A percentile compares a stretch with the other conserved stretches of the same genome.
These are phyloP conservation scores for Ephydatia muelleri DNA, from an alignment of 37 sponge, comb jelly and placozoan genomes.

Conservation along the genomic window DNA sequence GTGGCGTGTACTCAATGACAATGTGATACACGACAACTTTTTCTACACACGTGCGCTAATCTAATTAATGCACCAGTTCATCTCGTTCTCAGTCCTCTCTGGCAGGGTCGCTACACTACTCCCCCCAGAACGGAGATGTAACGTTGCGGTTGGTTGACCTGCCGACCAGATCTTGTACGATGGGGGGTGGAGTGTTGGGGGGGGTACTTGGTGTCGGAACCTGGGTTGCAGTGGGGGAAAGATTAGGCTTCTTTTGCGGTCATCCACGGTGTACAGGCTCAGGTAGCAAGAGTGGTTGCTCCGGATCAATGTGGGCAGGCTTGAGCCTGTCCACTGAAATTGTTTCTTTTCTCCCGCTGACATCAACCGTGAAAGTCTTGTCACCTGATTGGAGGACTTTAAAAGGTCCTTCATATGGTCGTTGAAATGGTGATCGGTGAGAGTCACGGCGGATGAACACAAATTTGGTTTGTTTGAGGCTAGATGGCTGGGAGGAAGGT, in stretches of 20 bases:
- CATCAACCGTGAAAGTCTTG: neutral
- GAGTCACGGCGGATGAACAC: constrained; percentile 32
- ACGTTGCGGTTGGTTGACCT: neutral
- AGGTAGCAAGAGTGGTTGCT: neutral
- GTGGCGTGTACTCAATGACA: no score
- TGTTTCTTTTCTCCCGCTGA: neutral
- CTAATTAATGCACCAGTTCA: no score
- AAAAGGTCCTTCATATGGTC: constrained; percentile 34
- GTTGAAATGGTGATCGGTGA: constrained; percentile 15
- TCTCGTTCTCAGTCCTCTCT: no score
- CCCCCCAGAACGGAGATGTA: no score
- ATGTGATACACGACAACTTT: no score
- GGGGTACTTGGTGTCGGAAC: neutral
- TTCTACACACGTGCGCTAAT: no score
- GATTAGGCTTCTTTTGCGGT: neutral
- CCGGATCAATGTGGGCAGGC: constrained; percentile 1
- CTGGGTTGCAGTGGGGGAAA: no score
- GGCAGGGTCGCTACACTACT: neutral
- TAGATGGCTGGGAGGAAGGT: neutral
- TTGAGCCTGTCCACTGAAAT: constrained; percentile 24
- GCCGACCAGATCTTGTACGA: neutral
- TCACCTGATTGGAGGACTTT: neutral
- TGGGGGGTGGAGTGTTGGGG: constrained; percentile 4
- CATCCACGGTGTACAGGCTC: neutral
- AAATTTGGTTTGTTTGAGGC: constrained; percentile 8